These are phyloP conservation scores for Epinephelus cyanopodus DNA, from an alignment of 2,113 vertebrate species.

Conservation along the genomic window DNA sequence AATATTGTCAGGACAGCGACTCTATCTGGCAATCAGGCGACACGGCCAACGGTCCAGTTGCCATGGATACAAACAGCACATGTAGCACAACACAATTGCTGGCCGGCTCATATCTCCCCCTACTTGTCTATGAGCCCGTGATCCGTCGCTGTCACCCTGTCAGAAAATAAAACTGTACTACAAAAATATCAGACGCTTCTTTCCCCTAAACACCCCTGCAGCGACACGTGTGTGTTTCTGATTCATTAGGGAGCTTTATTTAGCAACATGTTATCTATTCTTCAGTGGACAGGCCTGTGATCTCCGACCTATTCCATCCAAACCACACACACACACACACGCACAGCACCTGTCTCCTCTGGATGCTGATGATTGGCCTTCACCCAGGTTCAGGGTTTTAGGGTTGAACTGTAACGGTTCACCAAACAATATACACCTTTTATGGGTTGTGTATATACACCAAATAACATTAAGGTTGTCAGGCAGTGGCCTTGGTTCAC, in stretches of 20 bases:
- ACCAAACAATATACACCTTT: constrained; percentile 51
- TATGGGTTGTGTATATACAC: constrained; percentile 55
- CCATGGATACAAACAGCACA: constrained; percentile 85
- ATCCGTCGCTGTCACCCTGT: constrained; percentile 75
- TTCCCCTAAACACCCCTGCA: constrained; percentile 36
- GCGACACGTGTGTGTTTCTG: constrained; percentile 50
- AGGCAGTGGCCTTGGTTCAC: constrained; percentile 47
- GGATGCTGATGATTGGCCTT: constrained; percentile 48
- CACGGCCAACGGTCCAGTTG: constrained; percentile 67
- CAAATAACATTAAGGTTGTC: constrained; percentile 46
- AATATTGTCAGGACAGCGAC: constrained; percentile 48
- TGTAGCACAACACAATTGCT: constrained; percentile 68
- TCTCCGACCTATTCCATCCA: constrained; percentile 28
- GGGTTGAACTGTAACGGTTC: constrained; percentile 25
- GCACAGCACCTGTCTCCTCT: constrained; percentile 30
- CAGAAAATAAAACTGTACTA: constrained; percentile 76
- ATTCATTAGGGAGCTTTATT: constrained; percentile 69
- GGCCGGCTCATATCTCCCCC: constrained; percentile 74
- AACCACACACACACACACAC: constrained; percentile 14
- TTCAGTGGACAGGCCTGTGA: constrained; percentile 6
- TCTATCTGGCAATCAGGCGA: constrained; percentile 72
- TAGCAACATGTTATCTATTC: constrained; percentile 59
- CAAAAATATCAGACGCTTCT: constrained; percentile 68
- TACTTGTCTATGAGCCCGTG: constrained; percentile 73
- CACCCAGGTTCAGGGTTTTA: constrained; percentile 50